Evolutionary conservation across 1,140 invertebrate species (phyloP).

Genomic region (Helicoverpa armigera): DNA sequence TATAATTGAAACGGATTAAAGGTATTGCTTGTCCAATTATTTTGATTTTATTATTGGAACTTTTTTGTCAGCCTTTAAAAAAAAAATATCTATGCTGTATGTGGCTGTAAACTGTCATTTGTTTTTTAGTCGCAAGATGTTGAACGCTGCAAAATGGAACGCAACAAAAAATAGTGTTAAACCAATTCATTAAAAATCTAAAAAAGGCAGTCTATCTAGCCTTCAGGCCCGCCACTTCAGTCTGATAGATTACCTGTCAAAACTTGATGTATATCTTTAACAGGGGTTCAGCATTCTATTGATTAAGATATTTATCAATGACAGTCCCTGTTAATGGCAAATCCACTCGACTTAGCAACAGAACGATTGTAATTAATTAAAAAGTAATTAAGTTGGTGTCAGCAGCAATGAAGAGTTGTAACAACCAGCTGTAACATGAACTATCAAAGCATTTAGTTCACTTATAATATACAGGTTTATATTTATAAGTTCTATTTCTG

Average conservation of each 20-base stretch:
- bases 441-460: too few relatives aligned
- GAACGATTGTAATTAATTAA: constrained; percentile 1
- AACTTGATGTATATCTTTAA: constrained; percentile 12
- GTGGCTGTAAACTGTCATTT: too few relatives aligned
- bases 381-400: not conserved
- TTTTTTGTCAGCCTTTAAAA: not conserved
- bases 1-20: constrained; percentile 48
- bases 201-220: too few relatives aligned
- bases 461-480: too few relatives aligned
- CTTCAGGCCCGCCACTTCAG: too few relatives aligned
- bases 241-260: constrained; percentile 4
- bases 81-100: too few relatives aligned
- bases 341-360: constrained; percentile 14
- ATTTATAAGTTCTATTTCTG: not conserved
- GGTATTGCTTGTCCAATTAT: constrained; percentile 32
- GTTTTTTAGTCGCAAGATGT: too few relatives aligned
- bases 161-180: too few relatives aligned
- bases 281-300: not conserved
- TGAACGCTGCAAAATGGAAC: too few relatives aligned
- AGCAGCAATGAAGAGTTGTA: too few relatives aligned
- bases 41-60: constrained; percentile 15
- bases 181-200: too few relatives aligned
- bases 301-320: constrained; percentile 23
- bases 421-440: too few relatives aligned
- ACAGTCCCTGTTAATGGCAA: not conserved